A percentile compares a stretch with the other conserved stretches of the same genome.
These are phyloP conservation scores for Cactoblastis cactorum DNA, from an alignment of 2,888 invertebrate genomes.

Conservation along the genomic window DNA sequence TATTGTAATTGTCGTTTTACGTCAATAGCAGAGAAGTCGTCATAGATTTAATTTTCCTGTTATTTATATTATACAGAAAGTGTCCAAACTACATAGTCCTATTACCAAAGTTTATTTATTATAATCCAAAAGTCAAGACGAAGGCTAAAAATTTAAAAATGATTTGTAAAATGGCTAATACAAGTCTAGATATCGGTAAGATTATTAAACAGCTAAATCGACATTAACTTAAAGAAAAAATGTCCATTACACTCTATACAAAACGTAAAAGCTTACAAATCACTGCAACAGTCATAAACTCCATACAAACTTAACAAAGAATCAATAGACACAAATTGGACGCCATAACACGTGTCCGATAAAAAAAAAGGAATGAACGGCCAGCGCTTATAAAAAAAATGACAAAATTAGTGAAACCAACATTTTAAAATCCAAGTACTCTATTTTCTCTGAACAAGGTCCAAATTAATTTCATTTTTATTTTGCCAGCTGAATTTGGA, in stretches of 20 bases:
- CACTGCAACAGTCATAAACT: conserved; percentile 43
- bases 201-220: neutral
- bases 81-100: too few species aligned
- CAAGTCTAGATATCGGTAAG: too few species aligned
- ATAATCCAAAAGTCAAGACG: too few species aligned
- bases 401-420: conserved; percentile 5
- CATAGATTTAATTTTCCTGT: too few species aligned
- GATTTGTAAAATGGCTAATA: too few species aligned
- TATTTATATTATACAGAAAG: too few species aligned
- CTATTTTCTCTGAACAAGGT: conserved; percentile 32
- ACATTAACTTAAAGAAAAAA: conserved; percentile 15
- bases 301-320: conserved; percentile 43
- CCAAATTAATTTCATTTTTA: conserved; percentile 26
- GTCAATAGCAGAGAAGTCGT: too few species aligned
- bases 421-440: conserved; percentile 18
- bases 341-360: conserved; percentile 64
- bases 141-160: too few species aligned
- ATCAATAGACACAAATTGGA: conserved; percentile 71
- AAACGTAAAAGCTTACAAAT: conserved; percentile 15
- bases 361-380: conserved; percentile 44
- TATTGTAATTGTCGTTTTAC: too few species aligned
- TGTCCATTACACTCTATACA: conserved; percentile 6
- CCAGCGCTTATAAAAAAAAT: conserved; percentile 26
- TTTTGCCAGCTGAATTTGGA: conserved; percentile 27
- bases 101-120: too few species aligned